Conservation (phyloP, 2,888 invertebrate species). For the Phyto melanocephala region DNA sequence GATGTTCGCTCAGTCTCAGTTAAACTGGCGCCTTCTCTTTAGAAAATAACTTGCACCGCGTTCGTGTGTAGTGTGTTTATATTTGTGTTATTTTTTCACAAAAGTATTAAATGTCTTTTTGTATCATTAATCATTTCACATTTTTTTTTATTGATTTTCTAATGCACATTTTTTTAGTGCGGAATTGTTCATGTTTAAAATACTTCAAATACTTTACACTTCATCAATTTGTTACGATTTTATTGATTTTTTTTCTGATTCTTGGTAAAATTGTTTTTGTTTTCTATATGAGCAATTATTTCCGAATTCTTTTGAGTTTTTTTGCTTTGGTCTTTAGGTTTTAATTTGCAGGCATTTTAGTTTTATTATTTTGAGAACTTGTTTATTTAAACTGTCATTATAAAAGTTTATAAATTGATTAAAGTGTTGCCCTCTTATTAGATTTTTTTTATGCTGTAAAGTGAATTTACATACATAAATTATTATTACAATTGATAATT, state of each 20-base stretch:
- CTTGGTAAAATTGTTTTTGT: background rate
- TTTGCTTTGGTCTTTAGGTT: background rate
- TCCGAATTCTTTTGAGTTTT: background rate
- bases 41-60: too few species aligned
- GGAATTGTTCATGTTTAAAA: slow-evolving; percentile 17
- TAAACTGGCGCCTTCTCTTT: background rate
- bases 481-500: too few species aligned
- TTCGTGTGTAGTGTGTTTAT: background rate
- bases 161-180: background rate
- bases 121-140: slow-evolving; percentile 45
- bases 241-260: background rate
- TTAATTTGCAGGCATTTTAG: background rate
- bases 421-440: too few species aligned
- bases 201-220: slow-evolving; percentile 61
- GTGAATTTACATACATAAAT: too few species aligned
- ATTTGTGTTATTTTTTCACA: slow-evolving; percentile 2
- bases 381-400: too few species aligned
- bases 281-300: slow-evolving; percentile 5
- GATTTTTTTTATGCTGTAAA: too few species aligned
- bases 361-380: background rate
- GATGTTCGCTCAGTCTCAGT: slow-evolving; percentile 26
- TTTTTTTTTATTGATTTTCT: slow-evolving; percentile 19
- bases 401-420: too few species aligned
- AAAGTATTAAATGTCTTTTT: slow-evolving; percentile 61
- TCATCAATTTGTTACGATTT: slow-evolving; percentile 45